Conservation (phyloP, 2,888 invertebrate species). For the Cephus nigrinus region DNA sequence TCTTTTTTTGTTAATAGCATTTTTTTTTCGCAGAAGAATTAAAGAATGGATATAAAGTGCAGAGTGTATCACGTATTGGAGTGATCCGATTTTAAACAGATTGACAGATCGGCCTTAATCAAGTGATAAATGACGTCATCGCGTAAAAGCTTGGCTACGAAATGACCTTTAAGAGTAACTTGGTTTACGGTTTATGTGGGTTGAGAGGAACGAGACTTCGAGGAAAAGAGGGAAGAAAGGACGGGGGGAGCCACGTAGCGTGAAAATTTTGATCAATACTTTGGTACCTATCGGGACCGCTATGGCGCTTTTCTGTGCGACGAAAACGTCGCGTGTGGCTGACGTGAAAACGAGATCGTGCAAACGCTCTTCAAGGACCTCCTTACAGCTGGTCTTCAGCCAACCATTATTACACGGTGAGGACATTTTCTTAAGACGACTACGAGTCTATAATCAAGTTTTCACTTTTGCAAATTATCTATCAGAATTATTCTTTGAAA, state of each 20-base stretch:
- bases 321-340: constrained; percentile 12
- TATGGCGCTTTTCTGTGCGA: constrained; percentile 38
- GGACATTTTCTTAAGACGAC: not conserved
- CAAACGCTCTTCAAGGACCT: constrained; percentile 20
- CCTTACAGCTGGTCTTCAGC: constrained; percentile 22
- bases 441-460: not conserved
- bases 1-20: not conserved
- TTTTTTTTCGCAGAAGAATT: not conserved
- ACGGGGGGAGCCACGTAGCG: constrained; percentile 18
- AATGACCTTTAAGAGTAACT: constrained; percentile 34
- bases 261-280: constrained; percentile 55
- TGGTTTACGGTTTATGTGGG: constrained; percentile 35
- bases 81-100: constrained; percentile 1
- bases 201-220: constrained; percentile 23
- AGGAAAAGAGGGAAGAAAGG: constrained; percentile 15
- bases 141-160: constrained; percentile 12
- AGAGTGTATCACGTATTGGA: not conserved
- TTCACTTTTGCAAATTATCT: not conserved
- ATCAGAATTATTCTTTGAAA: not conserved
- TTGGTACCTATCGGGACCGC: constrained; percentile 40
- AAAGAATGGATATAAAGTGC: not conserved
- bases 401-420: constrained; percentile 10
- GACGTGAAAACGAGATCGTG: constrained; percentile 28
- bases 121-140: constrained; percentile 22
- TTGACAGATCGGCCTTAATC: constrained; percentile 16